These are phyloP conservation scores for Tetragnatha montana DNA, from an alignment of 2,888 invertebrate species.

Conservation along the genomic window DNA sequence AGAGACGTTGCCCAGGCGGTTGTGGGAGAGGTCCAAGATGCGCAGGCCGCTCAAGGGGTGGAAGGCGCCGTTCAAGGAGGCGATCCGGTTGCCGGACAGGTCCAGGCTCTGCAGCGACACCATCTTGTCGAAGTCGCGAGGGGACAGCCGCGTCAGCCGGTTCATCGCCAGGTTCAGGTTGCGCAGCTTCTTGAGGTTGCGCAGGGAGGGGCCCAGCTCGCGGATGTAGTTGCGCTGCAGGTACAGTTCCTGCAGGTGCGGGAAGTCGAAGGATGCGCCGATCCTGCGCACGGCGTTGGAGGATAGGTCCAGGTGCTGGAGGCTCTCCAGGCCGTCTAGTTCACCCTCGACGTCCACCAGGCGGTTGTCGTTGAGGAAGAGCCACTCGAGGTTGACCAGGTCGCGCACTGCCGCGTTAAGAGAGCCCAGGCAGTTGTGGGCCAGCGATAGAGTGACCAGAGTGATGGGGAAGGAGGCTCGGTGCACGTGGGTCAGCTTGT, in stretches of 20 bases:
- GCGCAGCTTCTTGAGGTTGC: slow-evolving; percentile 29
- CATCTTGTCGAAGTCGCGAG: slow-evolving; percentile 41
- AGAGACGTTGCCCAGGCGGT: slow-evolving; percentile 37
- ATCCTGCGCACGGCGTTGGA: slow-evolving; percentile 39
- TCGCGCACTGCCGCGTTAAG: slow-evolving; percentile 50
- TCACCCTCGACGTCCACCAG: slow-evolving; percentile 56
- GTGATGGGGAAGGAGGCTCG: slow-evolving; percentile 82
- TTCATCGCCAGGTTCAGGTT: slow-evolving; percentile 61
- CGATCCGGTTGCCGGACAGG: slow-evolving; percentile 54
- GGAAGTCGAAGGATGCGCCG: slow-evolving; percentile 50
- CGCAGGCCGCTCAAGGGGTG: slow-evolving; percentile 20
- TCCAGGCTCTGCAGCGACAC: slow-evolving; percentile 45
- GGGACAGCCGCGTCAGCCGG: slow-evolving; percentile 19
- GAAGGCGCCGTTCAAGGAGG: slow-evolving; percentile 38
- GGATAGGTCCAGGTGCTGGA: slow-evolving; percentile 56
- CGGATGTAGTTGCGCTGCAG: slow-evolving; percentile 54
- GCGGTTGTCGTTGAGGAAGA: slow-evolving; percentile 60
- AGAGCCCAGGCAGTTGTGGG: slow-evolving; percentile 79
- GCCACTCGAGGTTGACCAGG: slow-evolving; percentile 54
- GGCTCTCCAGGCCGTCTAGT: slow-evolving; percentile 49
- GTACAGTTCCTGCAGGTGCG: slow-evolving; percentile 39
- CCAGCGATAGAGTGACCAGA: slow-evolving; percentile 83
- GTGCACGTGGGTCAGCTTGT: slow-evolving; percentile 82
- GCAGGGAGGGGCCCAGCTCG: slow-evolving; percentile 56
- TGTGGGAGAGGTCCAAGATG: slow-evolving; percentile 48